Conservation (phyloP, 2,888 invertebrate species). For the Minunthozetes semirufus region DNA sequence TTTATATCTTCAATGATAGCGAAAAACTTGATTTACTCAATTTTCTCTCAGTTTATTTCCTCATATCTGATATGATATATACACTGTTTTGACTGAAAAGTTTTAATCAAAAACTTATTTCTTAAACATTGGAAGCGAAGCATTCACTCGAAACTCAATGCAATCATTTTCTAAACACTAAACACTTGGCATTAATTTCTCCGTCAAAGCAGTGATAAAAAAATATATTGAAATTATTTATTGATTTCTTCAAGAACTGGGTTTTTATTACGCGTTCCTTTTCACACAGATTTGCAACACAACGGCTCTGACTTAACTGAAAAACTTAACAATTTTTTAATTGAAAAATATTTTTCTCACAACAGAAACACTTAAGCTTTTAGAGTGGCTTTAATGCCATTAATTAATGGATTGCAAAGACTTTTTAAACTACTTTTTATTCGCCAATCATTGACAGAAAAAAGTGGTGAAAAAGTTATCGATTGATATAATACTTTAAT, state of each 20-base stretch:
- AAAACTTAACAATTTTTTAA: not conserved
- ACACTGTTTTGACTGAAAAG: not conserved
- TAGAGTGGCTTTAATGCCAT: not conserved
- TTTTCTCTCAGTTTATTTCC: not conserved
- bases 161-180: not conserved
- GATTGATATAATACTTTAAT: too few relatives aligned
- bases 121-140: not conserved
- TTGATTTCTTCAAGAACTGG: constrained; percentile 17
- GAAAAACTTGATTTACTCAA: not conserved
- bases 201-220: not conserved
- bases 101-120: not conserved
- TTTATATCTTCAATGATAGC: constrained; percentile 7
- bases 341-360: constrained; percentile 21
- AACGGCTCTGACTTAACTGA: not conserved
- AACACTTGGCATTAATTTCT: not conserved
- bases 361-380: not conserved
- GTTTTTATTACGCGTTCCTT: constrained; percentile 10
- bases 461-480: not conserved
- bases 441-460: not conserved
- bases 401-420: not conserved
- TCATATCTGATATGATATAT: not conserved
- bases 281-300: constrained; percentile 4
- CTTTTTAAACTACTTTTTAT: not conserved
- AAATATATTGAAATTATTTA: constrained; percentile 23
- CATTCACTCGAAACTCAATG: constrained; percentile 1